Percentiles rank a stretch among this genome's conserved stretches.
Evolutionary conservation across 1,140 invertebrate species (phyloP).

Genomic region (Cotesia chilonis): DNA sequence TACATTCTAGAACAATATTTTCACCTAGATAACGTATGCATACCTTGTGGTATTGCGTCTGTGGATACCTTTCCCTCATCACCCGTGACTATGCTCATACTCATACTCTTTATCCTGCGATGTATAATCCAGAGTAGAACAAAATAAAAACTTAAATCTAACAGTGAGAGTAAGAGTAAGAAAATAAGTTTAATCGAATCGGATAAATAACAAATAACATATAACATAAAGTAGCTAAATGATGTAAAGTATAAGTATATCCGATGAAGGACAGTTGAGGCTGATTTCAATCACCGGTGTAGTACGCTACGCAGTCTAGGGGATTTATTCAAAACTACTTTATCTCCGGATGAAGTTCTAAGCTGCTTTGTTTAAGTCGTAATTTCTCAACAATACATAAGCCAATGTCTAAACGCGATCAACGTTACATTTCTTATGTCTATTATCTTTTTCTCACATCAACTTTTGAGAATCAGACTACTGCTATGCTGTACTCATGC

Average conservation of each 20-base stretch:
- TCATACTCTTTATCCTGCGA: neutral
- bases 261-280: slow-evolving; percentile 18
- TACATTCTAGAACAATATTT: slow-evolving; percentile 15
- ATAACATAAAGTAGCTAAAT: too few relatives aligned
- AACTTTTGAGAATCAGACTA: slow-evolving; percentile 16
- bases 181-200: neutral
- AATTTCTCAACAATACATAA: slow-evolving; percentile 35
- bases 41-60: neutral
- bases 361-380: slow-evolving; percentile 21
- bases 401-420: slow-evolving; percentile 24
- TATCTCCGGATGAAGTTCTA: slow-evolving; percentile 15
- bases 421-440: slow-evolving; percentile 34
- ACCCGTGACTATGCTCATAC: neutral
- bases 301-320: too few relatives aligned
- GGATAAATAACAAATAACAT: too few relatives aligned
- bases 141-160: too few relatives aligned
- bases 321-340: slow-evolving; percentile 37
- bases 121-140: neutral
- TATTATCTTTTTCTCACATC: slow-evolving; percentile 36
- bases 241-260: neutral
- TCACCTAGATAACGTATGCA: slow-evolving; percentile 17
- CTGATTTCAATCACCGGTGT: slow-evolving; percentile 16
- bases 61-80: slow-evolving; percentile 5
- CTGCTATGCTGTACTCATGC: neutral
- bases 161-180: neutral